Evolutionary conservation across 2,113 vertebrate genomes (phyloP).

Genomic region (Pan troglodytes): DNA sequence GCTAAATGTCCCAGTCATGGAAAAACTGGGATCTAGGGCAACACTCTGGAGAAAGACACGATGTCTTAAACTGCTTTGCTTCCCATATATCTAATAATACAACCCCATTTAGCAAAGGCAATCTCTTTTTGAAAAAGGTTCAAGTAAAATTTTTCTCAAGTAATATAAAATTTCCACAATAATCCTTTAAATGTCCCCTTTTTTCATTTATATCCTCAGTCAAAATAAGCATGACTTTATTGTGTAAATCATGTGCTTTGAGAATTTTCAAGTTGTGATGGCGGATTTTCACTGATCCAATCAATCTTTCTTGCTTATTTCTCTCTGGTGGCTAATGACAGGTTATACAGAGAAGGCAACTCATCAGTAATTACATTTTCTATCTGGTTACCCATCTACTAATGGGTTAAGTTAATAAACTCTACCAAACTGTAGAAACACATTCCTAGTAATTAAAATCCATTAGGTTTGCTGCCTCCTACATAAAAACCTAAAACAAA

Average conservation of each 20-base stretch:
- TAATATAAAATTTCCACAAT: not conserved
- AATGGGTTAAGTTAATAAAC: not conserved
- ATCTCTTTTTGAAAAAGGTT: not conserved
- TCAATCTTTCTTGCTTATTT: not conserved
- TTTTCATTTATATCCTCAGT: not conserved
- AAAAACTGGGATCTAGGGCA: not conserved
- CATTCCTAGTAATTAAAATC: slow-evolving; percentile 39
- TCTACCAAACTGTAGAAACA: slow-evolving; percentile 13
- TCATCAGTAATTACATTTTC: not conserved
- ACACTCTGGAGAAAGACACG: not conserved
- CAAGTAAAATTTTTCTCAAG: not conserved
- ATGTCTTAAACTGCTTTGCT: not conserved
- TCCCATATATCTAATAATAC: not conserved
- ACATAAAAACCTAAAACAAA: slow-evolving; percentile 18
- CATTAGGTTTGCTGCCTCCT: not conserved
- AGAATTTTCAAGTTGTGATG: not conserved
- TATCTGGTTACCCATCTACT: not conserved
- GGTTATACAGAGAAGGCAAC: not conserved
- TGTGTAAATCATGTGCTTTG: not conserved
- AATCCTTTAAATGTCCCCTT: not conserved
- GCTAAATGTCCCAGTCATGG: not conserved
- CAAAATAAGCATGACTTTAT: not conserved
- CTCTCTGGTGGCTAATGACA: not conserved
- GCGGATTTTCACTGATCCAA: not conserved
- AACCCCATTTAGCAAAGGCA: not conserved